Conservation (phyloP, 2,888 invertebrate species). For the Alviniconcha strummeri region DNA sequence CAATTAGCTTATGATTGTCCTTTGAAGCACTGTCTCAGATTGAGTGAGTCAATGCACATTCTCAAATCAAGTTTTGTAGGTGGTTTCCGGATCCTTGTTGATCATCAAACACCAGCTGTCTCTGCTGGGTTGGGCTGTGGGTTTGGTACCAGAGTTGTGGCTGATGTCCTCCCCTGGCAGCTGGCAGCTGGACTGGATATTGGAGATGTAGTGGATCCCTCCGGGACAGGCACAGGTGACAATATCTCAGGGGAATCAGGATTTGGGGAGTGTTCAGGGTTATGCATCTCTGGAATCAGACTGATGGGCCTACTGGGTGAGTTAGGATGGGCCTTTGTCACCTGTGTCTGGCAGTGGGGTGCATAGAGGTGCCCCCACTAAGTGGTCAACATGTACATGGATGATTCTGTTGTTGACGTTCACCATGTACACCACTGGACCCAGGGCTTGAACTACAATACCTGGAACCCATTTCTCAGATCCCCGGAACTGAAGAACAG, state of each 20-base stretch:
- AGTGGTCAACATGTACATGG: slow-evolving; percentile 5
- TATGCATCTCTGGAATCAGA: slow-evolving; percentile 5
- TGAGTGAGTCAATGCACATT: too few relatives aligned
- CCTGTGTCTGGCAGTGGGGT: slow-evolving; percentile 1
- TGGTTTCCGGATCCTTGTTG: too few relatives aligned
- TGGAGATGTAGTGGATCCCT: not conserved
- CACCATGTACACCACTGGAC: not conserved
- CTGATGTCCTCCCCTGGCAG: not conserved
- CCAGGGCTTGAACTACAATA: not conserved
- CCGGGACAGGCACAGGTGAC: not conserved
- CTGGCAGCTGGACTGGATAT: not conserved
- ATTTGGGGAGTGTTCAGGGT: not conserved
- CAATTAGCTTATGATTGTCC: too few relatives aligned
- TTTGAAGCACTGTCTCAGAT: too few relatives aligned
- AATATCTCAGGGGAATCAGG: not conserved
- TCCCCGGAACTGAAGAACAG: not conserved
- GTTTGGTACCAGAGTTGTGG: not conserved
- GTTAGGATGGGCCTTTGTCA: not conserved
- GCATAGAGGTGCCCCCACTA: not conserved
- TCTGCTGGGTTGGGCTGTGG: not conserved
- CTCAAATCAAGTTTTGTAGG: too few relatives aligned
- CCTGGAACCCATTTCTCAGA: slow-evolving; percentile 4
- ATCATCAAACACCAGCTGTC: too few relatives aligned
- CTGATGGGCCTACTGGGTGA: not conserved
- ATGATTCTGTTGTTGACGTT: not conserved